These are phyloP conservation scores for Pachymerium ferrugineum DNA, from an alignment of 2,888 invertebrate species.

Conservation along the genomic window DNA sequence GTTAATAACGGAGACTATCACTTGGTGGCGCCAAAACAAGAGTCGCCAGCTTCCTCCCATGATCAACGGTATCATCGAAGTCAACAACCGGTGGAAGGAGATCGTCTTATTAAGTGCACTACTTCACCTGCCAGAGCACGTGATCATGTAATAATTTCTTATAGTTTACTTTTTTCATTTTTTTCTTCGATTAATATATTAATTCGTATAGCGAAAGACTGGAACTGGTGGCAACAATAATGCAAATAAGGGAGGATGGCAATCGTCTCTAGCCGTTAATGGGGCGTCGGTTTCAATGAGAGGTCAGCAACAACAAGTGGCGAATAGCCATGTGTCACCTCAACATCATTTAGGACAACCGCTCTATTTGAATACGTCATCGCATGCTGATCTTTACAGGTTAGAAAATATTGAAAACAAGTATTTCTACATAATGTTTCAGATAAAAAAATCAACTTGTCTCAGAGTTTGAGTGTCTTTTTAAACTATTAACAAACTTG, in stretches of 20 bases:
- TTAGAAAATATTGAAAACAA: background rate
- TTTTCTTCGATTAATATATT: too few relatives aligned
- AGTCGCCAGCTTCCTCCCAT: slow-evolving; percentile 31
- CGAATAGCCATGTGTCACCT: slow-evolving; percentile 49
- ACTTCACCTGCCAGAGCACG: slow-evolving; percentile 37
- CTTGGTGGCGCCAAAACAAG: slow-evolving; percentile 33
- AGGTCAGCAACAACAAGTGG: slow-evolving; percentile 28
- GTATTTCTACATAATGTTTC: too few relatives aligned
- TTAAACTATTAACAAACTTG: background rate
- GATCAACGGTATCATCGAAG: slow-evolving; percentile 35
- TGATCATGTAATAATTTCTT: slow-evolving; percentile 32
- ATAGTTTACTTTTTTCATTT: background rate
- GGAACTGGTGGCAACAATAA: background rate
- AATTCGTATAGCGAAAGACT: background rate
- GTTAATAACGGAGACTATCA: slow-evolving; percentile 52
- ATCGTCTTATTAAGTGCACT: slow-evolving; percentile 39
- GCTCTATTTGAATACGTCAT: slow-evolving; percentile 50
- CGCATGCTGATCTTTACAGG: slow-evolving; percentile 39
- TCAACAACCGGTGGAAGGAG: slow-evolving; percentile 39
- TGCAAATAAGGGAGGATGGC: background rate
- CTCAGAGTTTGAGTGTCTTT: background rate
- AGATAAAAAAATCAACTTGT: background rate
- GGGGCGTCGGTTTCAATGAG: slow-evolving; percentile 44
- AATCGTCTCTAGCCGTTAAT: slow-evolving; percentile 37
- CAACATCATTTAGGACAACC: slow-evolving; percentile 58